Evolutionary conservation across 2,888 invertebrate genomes (phyloP).

Genomic region (Corythucha ciliata): DNA sequence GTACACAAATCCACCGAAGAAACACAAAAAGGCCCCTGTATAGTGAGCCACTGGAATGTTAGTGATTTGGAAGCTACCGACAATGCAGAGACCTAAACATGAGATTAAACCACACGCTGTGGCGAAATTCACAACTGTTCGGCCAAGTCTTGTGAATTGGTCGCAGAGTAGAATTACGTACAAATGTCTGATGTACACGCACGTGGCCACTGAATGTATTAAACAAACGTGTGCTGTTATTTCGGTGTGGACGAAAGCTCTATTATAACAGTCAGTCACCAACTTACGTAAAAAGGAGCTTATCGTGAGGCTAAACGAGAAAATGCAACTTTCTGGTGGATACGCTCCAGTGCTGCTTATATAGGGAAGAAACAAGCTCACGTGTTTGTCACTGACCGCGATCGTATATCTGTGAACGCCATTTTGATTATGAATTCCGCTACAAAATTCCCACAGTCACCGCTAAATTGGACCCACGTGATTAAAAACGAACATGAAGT

Average conservation of each 20-base stretch:
- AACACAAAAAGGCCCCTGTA: slow-evolving; percentile 59
- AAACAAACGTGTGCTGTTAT: slow-evolving; percentile 15
- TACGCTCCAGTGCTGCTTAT: slow-evolving; percentile 64
- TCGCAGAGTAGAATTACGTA: slow-evolving; percentile 46
- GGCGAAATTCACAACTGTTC: slow-evolving; percentile 47
- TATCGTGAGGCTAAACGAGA: slow-evolving; percentile 61
- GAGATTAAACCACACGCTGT: slow-evolving; percentile 51
- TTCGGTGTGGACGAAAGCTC: neutral
- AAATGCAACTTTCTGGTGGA: slow-evolving; percentile 67
- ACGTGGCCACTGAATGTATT: slow-evolving; percentile 50
- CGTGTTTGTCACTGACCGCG: slow-evolving; percentile 54
- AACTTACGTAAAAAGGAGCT: slow-evolving; percentile 54
- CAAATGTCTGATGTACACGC: slow-evolving; percentile 59
- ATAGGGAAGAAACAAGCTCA: slow-evolving; percentile 57
- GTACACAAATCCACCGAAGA: slow-evolving; percentile 68
- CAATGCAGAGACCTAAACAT: slow-evolving; percentile 56
- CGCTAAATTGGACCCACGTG: too few relatives aligned
- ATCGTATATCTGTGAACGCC: slow-evolving; percentile 52
- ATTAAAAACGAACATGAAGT: too few relatives aligned
- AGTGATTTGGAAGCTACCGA: slow-evolving; percentile 61
- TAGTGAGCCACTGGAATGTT: slow-evolving; percentile 57
- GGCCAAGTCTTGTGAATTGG: slow-evolving; percentile 40
- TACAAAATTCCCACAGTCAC: too few relatives aligned
- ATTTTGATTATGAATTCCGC: too few relatives aligned
- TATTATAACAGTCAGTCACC: neutral